Conservation (phyloP, 1,140 invertebrate genomes). For the Heterodera schachtii region DNA sequence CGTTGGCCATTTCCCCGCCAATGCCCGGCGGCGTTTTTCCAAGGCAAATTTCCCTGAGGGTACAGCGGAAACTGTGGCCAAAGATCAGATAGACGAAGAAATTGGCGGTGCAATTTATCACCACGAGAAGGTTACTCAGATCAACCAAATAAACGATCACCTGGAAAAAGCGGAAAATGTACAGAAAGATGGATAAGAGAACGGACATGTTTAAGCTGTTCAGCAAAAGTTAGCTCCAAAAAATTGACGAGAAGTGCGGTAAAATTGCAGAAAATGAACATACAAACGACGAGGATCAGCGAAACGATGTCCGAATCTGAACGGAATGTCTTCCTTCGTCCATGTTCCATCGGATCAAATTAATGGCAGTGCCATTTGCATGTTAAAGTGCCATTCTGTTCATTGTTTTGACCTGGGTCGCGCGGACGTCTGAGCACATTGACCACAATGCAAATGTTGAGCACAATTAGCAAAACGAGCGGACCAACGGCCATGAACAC, state of each 20-base stretch:
- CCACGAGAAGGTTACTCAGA: slow-evolving; percentile 62
- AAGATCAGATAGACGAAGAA: slow-evolving; percentile 65
- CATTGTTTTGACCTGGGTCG: slow-evolving; percentile 15
- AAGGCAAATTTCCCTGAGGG: slow-evolving; percentile 47
- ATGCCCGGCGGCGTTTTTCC: slow-evolving; percentile 29
- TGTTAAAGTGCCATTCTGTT: not conserved
- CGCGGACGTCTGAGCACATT: slow-evolving; percentile 49
- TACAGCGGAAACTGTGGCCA: slow-evolving; percentile 56
- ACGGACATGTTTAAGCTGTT: slow-evolving; percentile 52
- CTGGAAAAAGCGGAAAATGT: not conserved
- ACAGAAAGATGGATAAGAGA: slow-evolving; percentile 3
- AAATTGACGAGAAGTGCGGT: slow-evolving; percentile 64
- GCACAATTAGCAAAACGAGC: slow-evolving; percentile 58
- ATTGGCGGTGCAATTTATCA: slow-evolving; percentile 64
- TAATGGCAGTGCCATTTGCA: no score
- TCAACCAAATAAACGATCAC: slow-evolving; percentile 63
- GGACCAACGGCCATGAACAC: slow-evolving; percentile 65
- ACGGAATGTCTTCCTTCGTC: not conserved
- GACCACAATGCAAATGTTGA: slow-evolving; percentile 62
- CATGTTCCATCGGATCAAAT: no score
- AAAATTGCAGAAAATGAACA: slow-evolving; percentile 66
- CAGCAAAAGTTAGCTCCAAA: slow-evolving; percentile 60
- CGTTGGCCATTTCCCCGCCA: not conserved
- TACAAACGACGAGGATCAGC: slow-evolving; percentile 62
- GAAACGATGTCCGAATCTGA: slow-evolving; percentile 60